These are phyloP conservation scores for Andrena fulva DNA, from an alignment of 2,888 invertebrate genomes.

Conservation along the genomic window DNA sequence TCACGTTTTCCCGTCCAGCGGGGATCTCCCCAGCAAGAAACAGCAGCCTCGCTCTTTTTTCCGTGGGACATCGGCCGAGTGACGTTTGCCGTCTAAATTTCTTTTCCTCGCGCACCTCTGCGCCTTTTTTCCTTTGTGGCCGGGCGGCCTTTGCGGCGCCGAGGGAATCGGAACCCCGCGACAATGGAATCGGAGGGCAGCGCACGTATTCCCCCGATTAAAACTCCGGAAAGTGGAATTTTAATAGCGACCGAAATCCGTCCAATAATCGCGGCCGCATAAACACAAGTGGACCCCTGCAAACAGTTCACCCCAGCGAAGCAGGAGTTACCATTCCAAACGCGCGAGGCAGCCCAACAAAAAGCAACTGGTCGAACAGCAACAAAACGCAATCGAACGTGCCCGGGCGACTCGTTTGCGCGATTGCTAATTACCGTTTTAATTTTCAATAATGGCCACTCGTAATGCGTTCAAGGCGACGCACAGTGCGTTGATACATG, in stretches of 20 bases:
- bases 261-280: background rate
- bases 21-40: slow-evolving; percentile 45
- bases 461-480: too few relatives aligned
- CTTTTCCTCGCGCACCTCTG: background rate
- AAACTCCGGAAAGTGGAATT: too few relatives aligned
- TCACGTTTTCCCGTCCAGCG: slow-evolving; percentile 58
- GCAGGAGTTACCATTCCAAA: background rate
- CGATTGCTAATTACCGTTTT: slow-evolving; percentile 28
- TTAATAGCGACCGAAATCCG: too few relatives aligned
- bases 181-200: too few relatives aligned
- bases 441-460: background rate
- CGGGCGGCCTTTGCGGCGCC: background rate
- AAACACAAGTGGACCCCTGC: background rate
- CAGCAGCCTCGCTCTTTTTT: slow-evolving; percentile 19
- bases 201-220: too few relatives aligned
- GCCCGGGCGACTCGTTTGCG: background rate
- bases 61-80: slow-evolving; percentile 25
- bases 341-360: background rate
- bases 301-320: background rate
- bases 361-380: background rate
- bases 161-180: background rate
- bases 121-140: background rate
- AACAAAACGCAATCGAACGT: background rate
- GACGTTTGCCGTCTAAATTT: slow-evolving; percentile 46
- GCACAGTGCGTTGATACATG: too few relatives aligned